phyloP scores from a whole-genome alignment of 2,888 invertebrate species.

The Saturnia pavonia region DNA sequence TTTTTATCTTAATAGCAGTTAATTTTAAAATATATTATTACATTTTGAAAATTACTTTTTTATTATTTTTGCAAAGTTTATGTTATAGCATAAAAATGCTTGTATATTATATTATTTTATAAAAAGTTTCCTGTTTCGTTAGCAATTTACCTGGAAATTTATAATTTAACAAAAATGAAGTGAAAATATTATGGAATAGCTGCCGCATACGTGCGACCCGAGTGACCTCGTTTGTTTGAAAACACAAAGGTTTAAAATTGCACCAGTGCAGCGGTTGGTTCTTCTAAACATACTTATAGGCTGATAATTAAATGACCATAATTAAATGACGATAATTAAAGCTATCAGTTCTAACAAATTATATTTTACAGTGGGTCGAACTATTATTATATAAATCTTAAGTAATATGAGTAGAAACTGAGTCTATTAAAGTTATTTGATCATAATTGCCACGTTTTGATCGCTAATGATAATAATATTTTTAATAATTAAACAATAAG shows the following conservation, averaged over 20 bases:
- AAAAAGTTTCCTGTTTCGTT: background rate
- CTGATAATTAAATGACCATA: background rate
- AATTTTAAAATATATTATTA: too few species aligned
- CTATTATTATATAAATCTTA: background rate
- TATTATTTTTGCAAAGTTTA: background rate
- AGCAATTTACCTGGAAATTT: background rate
- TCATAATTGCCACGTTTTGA: too few species aligned
- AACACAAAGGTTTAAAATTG: background rate
- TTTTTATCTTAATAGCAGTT: too few species aligned
- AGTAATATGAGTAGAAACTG: background rate
- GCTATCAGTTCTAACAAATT: background rate
- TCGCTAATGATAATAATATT: too few species aligned
- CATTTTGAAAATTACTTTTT: background rate
- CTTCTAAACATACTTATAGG: background rate
- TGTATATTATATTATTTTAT: background rate
- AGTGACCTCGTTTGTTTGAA: constrained; percentile 9
- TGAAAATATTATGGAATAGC: constrained; percentile 13
- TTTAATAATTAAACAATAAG: too few species aligned
- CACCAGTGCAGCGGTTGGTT: background rate
- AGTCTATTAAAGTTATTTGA: background rate
- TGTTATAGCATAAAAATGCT: background rate
- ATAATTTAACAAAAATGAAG: constrained; percentile 11
- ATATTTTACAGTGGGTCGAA: background rate
- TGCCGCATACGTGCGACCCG: constrained; percentile 9
- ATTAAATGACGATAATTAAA: background rate